Evolutionary conservation across 2,797 vertebrate genomes (phyloP), one percentile per base, ranked within the genome.

Genomic region (Perodicticus potto): DNA sequence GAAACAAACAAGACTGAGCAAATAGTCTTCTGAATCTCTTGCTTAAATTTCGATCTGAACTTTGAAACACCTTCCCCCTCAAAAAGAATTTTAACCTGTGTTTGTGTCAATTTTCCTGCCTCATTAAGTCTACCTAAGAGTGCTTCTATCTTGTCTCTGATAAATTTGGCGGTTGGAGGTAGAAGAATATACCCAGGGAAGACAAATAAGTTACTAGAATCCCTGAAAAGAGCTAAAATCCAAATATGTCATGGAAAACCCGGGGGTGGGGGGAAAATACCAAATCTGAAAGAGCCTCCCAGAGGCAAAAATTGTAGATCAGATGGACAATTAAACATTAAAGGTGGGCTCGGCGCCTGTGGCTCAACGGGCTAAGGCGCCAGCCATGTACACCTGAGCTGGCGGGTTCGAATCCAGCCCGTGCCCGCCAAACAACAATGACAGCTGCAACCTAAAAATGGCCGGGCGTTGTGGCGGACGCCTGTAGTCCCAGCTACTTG

Each of bases 201-300:
- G 76, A 63, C n/a, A 70, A 86, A 81, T 91, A 57, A 74, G 13
- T 74, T 53, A 45, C 45, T 91, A 45, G 13, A 69, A 49, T 78
- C 34, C 37, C n/a, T 91, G n/a, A 78, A 82, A 92, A 96, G 32
- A 92, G 91, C n/a, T 65, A 43, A 95, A 86, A 89, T 82, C 40
- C 23, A 96, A 78, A 45, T 73, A 81, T 34, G 2, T 90, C 40
- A 90, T 86, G 77, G 55, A 63, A 78, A 89, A 16, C 83, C 53
- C 40, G 19, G 7, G 3, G 4, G 17, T 69, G 20, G 20, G 7
- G 29, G 27, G 9, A 11, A 37, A 55, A 88, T 55, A 8, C 25
- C 73, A 73, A 72, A 67, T 81, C 57, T 90, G 45, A 78, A 13
- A 83, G 3, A 2, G 7, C 45, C 55, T 59, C 29, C 67, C 13